Conservation (phyloP, 2,888 invertebrate genomes). For the Idaea straminata region DNA sequence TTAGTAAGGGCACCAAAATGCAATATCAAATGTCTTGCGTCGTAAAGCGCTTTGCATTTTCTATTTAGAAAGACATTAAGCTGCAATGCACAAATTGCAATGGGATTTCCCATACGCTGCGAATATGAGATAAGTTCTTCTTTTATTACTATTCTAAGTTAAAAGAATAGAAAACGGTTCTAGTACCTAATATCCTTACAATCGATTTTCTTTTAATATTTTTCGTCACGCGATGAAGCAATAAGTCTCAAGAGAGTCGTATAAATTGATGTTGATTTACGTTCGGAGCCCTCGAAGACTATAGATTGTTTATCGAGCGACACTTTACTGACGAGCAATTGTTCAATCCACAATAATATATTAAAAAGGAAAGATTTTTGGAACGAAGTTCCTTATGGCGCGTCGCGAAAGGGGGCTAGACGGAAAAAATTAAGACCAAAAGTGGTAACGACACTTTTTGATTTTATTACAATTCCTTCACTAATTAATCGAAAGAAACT, state of each 20-base stretch:
- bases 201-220: constrained; percentile 43
- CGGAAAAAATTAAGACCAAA: no score
- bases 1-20: constrained; percentile 22
- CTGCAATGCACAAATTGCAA: neutral
- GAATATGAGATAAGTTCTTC: neutral
- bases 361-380: no score
- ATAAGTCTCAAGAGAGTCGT: constrained; percentile 22
- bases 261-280: constrained; percentile 1
- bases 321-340: neutral
- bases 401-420: no score
- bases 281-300: neutral
- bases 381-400: no score
- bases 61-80: constrained; percentile 18
- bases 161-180: neutral
- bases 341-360: neutral
- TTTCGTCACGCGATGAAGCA: constrained; percentile 44
- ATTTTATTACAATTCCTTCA: no score
- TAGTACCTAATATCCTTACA: constrained; percentile 25
- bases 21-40: constrained; percentile 20
- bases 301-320: neutral
- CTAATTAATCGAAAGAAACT: no score
- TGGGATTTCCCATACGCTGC: neutral
- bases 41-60: constrained; percentile 15
- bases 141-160: neutral
- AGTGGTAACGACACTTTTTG: no score